A percentile compares a stretch with the other conserved stretches of the same genome.
phyloP scores from a whole-genome alignment of 2,888 invertebrate species.

The Sesia apiformis region DNA sequence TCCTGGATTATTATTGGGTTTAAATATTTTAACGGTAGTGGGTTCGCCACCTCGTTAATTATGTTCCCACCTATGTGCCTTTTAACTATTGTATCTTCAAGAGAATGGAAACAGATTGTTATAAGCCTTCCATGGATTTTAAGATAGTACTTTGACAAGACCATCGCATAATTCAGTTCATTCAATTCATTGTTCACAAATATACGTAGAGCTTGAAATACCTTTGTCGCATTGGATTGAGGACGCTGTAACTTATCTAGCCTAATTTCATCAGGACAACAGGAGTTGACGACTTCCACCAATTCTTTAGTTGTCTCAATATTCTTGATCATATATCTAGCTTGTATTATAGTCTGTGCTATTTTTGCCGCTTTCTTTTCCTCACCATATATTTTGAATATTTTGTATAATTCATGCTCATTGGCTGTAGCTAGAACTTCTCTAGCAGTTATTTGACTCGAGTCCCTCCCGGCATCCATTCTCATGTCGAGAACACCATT shows the following conservation, averaged over 20 bases:
- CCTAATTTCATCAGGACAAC: conserved; percentile 71
- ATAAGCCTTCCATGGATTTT: conserved; percentile 86
- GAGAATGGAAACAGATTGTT: conserved; percentile 91
- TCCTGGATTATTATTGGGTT: conserved; percentile 77
- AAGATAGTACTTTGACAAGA: conserved; percentile 83
- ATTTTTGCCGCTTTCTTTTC: conserved; percentile 91
- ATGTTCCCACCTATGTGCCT: conserved; percentile 88
- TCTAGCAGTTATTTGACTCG: conserved; percentile 86
- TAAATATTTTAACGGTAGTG: conserved; percentile 81
- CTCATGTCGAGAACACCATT: conserved; percentile 96
- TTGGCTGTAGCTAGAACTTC: conserved; percentile 88
- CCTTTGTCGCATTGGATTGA: conserved; percentile 90
- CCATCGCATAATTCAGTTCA: conserved; percentile 91
- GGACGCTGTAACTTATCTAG: conserved; percentile 84
- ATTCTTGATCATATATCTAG: conserved; percentile 82
- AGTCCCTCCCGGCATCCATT: conserved; percentile 87
- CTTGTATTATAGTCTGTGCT: conserved; percentile 89
- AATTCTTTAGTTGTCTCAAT: conserved; percentile 89
- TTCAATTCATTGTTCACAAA: conserved; percentile 98
- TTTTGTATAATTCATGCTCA: conserved; percentile 85
- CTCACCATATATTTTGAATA: conserved; percentile 94
- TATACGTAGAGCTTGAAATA: conserved; percentile 94
- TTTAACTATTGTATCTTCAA: conserved; percentile 95
- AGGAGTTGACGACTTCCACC: conserved; percentile 81
- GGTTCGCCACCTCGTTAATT: conserved; percentile 81